Conservation (phyloP, 2,113 vertebrate genomes). For the Brachionichthys hirsutus region DNA sequence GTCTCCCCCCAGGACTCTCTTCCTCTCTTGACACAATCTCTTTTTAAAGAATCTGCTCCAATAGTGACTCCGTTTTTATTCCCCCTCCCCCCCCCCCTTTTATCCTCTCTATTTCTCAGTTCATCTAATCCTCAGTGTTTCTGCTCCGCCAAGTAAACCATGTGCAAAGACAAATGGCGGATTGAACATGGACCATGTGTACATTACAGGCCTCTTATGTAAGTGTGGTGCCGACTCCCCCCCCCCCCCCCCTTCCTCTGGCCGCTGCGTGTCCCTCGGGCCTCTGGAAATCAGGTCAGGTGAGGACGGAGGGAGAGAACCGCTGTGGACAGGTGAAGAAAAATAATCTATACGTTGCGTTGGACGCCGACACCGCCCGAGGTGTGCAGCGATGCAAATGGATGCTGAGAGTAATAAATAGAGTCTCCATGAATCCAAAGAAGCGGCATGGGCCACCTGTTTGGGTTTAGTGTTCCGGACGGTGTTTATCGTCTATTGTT, state of each 20-base stretch:
- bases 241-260: constrained; percentile 6
- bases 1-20: constrained; percentile 4
- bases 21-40: constrained; percentile 18
- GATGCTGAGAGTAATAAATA: constrained; percentile 16
- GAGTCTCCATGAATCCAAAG: too few species aligned
- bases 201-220: constrained; percentile 65
- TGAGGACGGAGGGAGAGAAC: constrained; percentile 55
- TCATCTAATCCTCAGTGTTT: constrained; percentile 21
- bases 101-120: too few species aligned
- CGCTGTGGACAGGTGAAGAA: not conserved
- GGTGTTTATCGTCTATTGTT: not conserved
- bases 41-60: constrained; percentile 41
- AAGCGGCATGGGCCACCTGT: not conserved
- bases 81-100: not conserved
- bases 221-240: constrained; percentile 53
- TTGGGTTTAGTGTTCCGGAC: not conserved
- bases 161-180: constrained; percentile 4
- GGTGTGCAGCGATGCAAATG: constrained; percentile 10
- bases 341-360: constrained; percentile 24
- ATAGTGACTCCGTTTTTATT: constrained; percentile 20
- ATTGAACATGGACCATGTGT: constrained; percentile 36
- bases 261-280: constrained; percentile 47
- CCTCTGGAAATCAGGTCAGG: constrained; percentile 66
- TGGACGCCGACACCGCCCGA: constrained; percentile 19
- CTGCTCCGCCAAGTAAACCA: constrained; percentile 21